Percentiles rank a stretch among this genome's conserved stretches.
phyloP scores from a whole-genome alignment of 2,113 vertebrate species.

The Bubalus kerabau region DNA sequence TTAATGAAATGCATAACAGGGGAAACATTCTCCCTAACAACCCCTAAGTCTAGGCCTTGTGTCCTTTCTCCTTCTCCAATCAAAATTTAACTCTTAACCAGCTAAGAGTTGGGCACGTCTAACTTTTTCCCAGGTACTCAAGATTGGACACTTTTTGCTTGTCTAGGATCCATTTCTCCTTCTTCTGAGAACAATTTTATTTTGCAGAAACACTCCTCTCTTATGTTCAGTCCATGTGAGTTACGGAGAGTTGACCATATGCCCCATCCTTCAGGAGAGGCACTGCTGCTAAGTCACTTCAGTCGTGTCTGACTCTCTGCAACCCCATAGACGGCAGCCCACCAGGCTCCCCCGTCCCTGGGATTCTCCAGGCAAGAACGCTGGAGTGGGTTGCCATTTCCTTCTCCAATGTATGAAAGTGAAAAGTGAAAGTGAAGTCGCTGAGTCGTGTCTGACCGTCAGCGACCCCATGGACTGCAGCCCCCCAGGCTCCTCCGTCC shows the following conservation, averaged over 20 bases:
- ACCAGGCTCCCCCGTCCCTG: too few relatives aligned
- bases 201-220: not conserved
- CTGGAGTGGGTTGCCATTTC: too few relatives aligned
- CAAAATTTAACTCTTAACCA: constrained; percentile 12
- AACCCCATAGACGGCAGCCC: too few relatives aligned
- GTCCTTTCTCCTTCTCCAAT: not conserved
- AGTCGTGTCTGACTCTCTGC: too few relatives aligned
- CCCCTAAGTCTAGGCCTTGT: not conserved
- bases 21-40: not conserved
- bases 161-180: not conserved
- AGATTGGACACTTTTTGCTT: not conserved
- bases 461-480: too few relatives aligned
- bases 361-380: too few relatives aligned
- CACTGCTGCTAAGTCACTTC: not conserved
- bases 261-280: not conserved
- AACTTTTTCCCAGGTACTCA: not conserved
- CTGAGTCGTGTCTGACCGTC: too few relatives aligned
- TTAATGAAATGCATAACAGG: not conserved
- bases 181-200: not conserved
- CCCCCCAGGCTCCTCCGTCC: too few relatives aligned
- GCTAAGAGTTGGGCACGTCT: not conserved
- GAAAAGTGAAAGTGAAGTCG: too few relatives aligned
- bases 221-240: not conserved
- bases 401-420: too few relatives aligned
- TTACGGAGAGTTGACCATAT: not conserved